These are phyloP conservation scores for Clivina fossor DNA, from an alignment of 2,888 invertebrate species.

Conservation along the genomic window DNA sequence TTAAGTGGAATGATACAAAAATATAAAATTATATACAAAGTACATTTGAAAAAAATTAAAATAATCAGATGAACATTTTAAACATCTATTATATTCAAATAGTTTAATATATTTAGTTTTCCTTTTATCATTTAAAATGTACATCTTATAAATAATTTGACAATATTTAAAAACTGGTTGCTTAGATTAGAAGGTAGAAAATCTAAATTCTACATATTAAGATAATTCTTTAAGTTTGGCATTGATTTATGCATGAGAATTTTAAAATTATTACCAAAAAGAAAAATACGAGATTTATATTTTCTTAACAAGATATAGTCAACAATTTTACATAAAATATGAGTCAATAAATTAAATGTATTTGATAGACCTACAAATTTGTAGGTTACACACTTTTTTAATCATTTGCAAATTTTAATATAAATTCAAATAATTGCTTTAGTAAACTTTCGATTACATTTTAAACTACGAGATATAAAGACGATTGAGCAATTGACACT, in stretches of 20 bases:
- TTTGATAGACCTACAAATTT: conserved; percentile 6
- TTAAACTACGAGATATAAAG: too few relatives aligned
- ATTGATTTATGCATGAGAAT: conserved; percentile 16
- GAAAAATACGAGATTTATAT: neutral
- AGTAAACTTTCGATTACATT: too few relatives aligned
- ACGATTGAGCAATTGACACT: too few relatives aligned
- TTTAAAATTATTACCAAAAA: neutral
- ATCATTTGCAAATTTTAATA: too few relatives aligned
- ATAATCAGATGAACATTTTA: conserved; percentile 20
- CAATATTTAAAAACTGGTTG: neutral
- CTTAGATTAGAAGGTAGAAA: conserved; percentile 32
- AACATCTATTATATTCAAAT: too few relatives aligned
- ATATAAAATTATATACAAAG: conserved; percentile 25
- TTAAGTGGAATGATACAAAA: conserved; percentile 20
- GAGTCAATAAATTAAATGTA: too few relatives aligned
- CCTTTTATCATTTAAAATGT: conserved; percentile 4
- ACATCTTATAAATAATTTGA: conserved; percentile 10
- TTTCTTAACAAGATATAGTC: neutral
- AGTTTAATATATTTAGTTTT: neutral
- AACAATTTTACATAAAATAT: too few relatives aligned
- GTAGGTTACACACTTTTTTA: conserved; percentile 11
- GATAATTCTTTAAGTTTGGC: conserved; percentile 26
- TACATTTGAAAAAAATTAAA: conserved; percentile 8
- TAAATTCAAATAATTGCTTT: too few relatives aligned
- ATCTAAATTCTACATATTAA: conserved; percentile 30